Evolutionary conservation across 2,888 invertebrate species (phyloP).

Genomic region (Clanis bilineata): DNA sequence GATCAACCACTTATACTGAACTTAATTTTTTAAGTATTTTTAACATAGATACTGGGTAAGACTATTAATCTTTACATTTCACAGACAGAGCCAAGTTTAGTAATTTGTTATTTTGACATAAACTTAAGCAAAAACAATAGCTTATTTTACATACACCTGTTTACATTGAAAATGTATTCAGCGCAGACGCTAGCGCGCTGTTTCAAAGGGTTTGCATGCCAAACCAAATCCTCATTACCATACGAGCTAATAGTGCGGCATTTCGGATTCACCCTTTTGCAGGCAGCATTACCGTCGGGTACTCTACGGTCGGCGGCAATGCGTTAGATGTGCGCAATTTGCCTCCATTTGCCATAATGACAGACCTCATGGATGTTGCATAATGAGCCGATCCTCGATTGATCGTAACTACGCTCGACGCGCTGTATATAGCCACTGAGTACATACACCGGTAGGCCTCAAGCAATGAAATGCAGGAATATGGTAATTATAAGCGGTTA

Average conservation of each 20-base stretch:
- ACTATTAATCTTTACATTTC: too few relatives aligned
- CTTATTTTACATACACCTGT: too few relatives aligned
- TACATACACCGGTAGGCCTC: slow-evolving; percentile 16
- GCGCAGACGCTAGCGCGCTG: neutral
- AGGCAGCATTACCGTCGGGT: slow-evolving; percentile 51
- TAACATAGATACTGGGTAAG: too few relatives aligned
- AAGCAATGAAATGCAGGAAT: slow-evolving; percentile 19
- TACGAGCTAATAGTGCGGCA: slow-evolving; percentile 45
- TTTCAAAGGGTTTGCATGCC: slow-evolving; percentile 12
- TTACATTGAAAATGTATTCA: slow-evolving; percentile 7
- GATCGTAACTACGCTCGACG: slow-evolving; percentile 38
- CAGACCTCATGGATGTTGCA: slow-evolving; percentile 75
- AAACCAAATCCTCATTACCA: slow-evolving; percentile 52
- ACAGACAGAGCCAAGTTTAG: too few relatives aligned
- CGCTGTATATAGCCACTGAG: slow-evolving; percentile 6
- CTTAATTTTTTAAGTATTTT: too few relatives aligned
- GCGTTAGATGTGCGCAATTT: slow-evolving; percentile 80
- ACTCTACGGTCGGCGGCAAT: slow-evolving; percentile 43
- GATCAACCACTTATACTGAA: too few relatives aligned
- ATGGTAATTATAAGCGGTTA: slow-evolving; percentile 42
- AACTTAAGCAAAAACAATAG: too few relatives aligned
- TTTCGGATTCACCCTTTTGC: slow-evolving; percentile 64
- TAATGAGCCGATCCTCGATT: slow-evolving; percentile 77
- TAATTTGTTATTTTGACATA: too few relatives aligned
- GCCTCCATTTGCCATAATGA: slow-evolving; percentile 78